Conservation (phyloP, 92 coral and sea anemone genomes). For the Micromussa lordhowensis region DNA sequence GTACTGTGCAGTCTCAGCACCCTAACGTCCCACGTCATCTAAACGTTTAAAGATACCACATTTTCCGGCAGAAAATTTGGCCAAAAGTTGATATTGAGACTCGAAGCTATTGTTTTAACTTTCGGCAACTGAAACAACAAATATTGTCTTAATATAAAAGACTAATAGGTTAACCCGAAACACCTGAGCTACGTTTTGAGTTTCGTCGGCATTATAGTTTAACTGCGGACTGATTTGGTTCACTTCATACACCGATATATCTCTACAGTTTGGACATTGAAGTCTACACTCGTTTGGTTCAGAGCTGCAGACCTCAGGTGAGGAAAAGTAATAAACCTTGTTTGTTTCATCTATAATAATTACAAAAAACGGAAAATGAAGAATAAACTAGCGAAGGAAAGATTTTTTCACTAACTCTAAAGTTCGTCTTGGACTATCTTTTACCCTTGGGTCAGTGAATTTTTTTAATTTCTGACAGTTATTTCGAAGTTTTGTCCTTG, state of each 20-base stretch:
- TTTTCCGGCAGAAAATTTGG: background rate
- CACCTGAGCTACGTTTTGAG: slow-evolving; percentile 2
- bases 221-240: slow-evolving; percentile 13
- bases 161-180: slow-evolving; percentile 9
- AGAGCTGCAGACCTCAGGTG: background rate
- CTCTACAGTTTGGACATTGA: background rate
- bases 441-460: background rate
- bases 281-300: background rate
- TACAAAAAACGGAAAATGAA: background rate
- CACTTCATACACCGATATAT: background rate
- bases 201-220: background rate
- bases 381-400: background rate
- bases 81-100: background rate
- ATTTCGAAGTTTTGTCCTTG: too few species aligned
- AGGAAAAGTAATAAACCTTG: background rate
- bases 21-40: background rate
- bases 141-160: background rate
- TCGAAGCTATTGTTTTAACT: background rate
- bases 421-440: background rate
- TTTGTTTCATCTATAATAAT: background rate
- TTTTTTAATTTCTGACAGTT: background rate
- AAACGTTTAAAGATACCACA: background rate
- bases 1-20: too few species aligned
- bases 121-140: slow-evolving; percentile 6
- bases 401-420: background rate